Evolutionary conservation across 2,113 vertebrate genomes (phyloP).

Genomic region (Diphyllodes magnificus): DNA sequence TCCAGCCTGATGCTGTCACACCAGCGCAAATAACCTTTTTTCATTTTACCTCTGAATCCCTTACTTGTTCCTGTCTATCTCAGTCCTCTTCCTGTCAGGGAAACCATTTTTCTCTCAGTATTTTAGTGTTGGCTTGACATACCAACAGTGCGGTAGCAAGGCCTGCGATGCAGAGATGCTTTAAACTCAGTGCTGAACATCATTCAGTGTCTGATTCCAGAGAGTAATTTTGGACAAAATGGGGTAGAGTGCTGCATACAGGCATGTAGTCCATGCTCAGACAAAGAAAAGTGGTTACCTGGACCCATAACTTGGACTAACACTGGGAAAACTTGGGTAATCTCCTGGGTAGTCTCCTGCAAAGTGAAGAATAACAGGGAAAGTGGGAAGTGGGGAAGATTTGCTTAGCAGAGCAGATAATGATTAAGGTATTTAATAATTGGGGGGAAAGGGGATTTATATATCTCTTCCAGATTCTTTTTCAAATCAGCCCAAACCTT

Average conservation of each 20-base stretch:
- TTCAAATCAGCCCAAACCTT: not conserved
- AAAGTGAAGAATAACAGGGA: not conserved
- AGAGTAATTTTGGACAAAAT: not conserved
- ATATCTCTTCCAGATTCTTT: not conserved
- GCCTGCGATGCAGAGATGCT: not conserved
- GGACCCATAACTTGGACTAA: not conserved
- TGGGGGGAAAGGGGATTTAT: not conserved
- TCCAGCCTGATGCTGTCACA: not conserved
- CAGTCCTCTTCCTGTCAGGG: not conserved
- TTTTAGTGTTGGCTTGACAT: not conserved
- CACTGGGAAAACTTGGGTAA: not conserved
- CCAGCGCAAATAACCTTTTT: not conserved
- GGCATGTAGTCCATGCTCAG: not conserved
- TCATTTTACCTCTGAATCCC: not conserved
- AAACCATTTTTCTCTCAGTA: not conserved
- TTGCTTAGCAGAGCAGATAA: not conserved
- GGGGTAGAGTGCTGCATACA: not conserved
- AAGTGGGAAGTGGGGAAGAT: not conserved
- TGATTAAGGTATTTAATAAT: not conserved
- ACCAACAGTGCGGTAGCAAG: not conserved
- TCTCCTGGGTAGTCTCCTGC: not conserved
- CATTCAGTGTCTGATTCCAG: not conserved
- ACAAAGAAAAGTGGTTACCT: not conserved
- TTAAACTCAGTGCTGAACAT: not conserved
- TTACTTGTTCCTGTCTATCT: not conserved